phyloP scores from a whole-genome alignment of 2,888 invertebrate species.

The Subacronicta megacephala region DNA sequence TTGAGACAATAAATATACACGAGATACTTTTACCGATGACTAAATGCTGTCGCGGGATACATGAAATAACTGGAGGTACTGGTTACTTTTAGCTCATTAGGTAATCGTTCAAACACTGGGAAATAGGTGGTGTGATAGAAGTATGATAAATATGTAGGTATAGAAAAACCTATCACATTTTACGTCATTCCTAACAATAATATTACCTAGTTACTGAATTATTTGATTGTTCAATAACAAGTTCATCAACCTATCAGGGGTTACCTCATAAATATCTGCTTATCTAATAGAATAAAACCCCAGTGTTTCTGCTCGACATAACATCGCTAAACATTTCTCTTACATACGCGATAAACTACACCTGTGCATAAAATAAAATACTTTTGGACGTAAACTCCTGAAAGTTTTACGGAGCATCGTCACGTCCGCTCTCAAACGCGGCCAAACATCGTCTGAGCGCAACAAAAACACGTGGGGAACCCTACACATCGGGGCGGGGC shows the following conservation, averaged over 20 bases:
- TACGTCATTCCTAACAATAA: too few relatives aligned
- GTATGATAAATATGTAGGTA: too few relatives aligned
- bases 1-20: too few relatives aligned
- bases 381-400: constrained; percentile 65
- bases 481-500: constrained; percentile 69
- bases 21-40: too few relatives aligned
- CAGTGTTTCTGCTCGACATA: constrained; percentile 17
- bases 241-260: neutral
- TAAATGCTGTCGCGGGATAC: too few relatives aligned
- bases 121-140: too few relatives aligned
- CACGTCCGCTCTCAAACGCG: constrained; percentile 65
- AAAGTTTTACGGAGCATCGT: constrained; percentile 64
- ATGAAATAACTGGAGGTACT: too few relatives aligned
- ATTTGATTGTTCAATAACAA: neutral
- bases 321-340: constrained; percentile 18
- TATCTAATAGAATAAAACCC: neutral
- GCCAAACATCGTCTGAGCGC: constrained; percentile 72
- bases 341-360: constrained; percentile 40
- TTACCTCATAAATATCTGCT: neutral
- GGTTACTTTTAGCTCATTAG: too few relatives aligned
- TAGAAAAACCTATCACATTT: too few relatives aligned
- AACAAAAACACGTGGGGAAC: constrained; percentile 81
- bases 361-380: constrained; percentile 39
- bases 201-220: neutral
- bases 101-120: too few relatives aligned